These are phyloP conservation scores for Danio tinwini DNA, from an alignment of 2,797 vertebrate genomes.

Conservation along the genomic window DNA sequence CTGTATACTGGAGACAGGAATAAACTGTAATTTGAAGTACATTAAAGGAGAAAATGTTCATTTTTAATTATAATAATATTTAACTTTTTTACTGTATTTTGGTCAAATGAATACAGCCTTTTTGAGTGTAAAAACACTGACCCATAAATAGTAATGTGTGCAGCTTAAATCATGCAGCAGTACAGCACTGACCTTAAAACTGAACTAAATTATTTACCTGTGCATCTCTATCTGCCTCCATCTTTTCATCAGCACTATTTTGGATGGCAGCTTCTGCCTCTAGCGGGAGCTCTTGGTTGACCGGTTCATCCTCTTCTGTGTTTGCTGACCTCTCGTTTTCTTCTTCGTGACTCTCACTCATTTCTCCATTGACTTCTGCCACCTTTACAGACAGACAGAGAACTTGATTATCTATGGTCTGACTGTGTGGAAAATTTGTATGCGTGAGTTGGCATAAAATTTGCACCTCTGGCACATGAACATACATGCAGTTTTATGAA, in stretches of 20 bases:
- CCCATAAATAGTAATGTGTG: too few species aligned
- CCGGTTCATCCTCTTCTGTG: neutral
- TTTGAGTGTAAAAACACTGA: too few species aligned
- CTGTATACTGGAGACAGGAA: too few species aligned
- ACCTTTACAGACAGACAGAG: slow-evolving; percentile 26
- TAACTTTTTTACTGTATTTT: too few species aligned
- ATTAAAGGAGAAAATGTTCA: too few species aligned
- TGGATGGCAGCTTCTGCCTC: slow-evolving; percentile 20
- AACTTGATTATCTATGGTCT: neutral
- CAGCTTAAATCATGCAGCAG: neutral
- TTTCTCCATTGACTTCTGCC: slow-evolving; percentile 50
- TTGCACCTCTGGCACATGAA: neutral
- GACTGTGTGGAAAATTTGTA: neutral
- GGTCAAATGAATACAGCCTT: too few species aligned
- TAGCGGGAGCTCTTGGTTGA: slow-evolving; percentile 5
- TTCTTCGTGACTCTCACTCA: slow-evolving; percentile 31
- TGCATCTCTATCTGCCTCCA: slow-evolving; percentile 32
- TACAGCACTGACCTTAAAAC: neutral
- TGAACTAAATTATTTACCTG: neutral
- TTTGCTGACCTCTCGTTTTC: neutral
- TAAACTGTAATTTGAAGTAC: too few species aligned
- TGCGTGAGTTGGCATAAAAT: neutral
- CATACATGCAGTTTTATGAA: neutral
- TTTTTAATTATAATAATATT: too few species aligned
- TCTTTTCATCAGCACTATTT: slow-evolving; percentile 38